phyloP scores from a whole-genome alignment of 1,140 invertebrate genomes.

The Piezodorus guildinii region DNA sequence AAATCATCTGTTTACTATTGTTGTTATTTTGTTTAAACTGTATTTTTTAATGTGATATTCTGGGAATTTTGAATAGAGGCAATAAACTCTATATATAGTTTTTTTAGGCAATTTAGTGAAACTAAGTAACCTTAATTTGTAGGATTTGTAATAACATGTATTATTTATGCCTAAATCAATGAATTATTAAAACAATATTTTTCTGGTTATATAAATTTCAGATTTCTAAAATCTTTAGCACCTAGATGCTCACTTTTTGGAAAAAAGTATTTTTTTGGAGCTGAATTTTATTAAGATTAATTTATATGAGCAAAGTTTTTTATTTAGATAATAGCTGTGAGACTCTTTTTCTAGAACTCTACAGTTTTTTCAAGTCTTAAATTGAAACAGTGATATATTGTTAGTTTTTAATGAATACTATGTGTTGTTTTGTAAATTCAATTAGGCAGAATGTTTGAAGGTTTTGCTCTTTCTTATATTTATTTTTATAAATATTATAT shows the following conservation, averaged over 20 bases:
- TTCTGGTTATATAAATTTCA: slow-evolving; percentile 4
- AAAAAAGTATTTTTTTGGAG: background rate
- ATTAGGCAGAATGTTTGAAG: slow-evolving; percentile 24
- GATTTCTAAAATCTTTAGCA: slow-evolving; percentile 6
- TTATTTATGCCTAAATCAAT: slow-evolving; percentile 9
- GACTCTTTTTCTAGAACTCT: slow-evolving; percentile 18
- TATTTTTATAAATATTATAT: slow-evolving; percentile 26
- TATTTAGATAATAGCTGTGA: slow-evolving; percentile 15
- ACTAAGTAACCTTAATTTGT: background rate
- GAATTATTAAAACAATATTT: background rate
- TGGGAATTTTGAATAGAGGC: slow-evolving; percentile 11
- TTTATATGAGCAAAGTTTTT: background rate
- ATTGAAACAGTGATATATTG: slow-evolving; percentile 24
- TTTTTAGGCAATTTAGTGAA: slow-evolving; percentile 4
- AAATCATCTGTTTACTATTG: slow-evolving; percentile 15
- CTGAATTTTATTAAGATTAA: background rate
- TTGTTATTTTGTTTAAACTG: slow-evolving; percentile 17
- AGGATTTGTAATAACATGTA: slow-evolving; percentile 1
- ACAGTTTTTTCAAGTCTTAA: slow-evolving; percentile 22
- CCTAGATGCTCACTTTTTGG: slow-evolving; percentile 10
- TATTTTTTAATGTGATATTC: slow-evolving; percentile 16
- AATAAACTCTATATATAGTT: slow-evolving; percentile 13
- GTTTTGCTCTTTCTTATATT: slow-evolving; percentile 25
- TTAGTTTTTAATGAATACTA: slow-evolving; percentile 22
- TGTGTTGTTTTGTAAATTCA: slow-evolving; percentile 24